Conservation (phyloP, 2,113 vertebrate genomes). For the Nothobranchius kuhntae region DNA sequence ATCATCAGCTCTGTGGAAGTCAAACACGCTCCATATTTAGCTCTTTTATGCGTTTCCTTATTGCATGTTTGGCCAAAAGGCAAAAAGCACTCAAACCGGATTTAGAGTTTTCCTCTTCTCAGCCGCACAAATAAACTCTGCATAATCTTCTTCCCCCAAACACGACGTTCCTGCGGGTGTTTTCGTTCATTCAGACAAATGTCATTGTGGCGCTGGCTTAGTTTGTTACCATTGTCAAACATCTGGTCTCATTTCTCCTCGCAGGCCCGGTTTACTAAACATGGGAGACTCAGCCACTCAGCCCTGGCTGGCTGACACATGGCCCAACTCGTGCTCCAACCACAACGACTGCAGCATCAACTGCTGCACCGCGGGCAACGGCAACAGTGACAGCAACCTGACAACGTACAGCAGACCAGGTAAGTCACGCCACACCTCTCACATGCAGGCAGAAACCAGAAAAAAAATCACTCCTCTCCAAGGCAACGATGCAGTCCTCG, state of each 20-base stretch:
- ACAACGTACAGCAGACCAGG: slow-evolving; percentile 97
- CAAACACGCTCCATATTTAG: slow-evolving; percentile 72
- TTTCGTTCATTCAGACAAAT: slow-evolving; percentile 54
- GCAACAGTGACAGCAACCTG: slow-evolving; percentile 96
- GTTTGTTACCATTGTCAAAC: slow-evolving; percentile 45
- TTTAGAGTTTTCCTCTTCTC: slow-evolving; percentile 52
- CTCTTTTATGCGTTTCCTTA: slow-evolving; percentile 35
- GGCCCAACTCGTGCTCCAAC: slow-evolving; percentile 95
- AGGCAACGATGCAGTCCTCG: slow-evolving; percentile 25
- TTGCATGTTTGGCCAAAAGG: slow-evolving; percentile 38
- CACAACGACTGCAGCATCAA: slow-evolving; percentile 98
- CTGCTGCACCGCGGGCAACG: slow-evolving; percentile 93
- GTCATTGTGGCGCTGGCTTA: slow-evolving; percentile 40
- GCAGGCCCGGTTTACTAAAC: slow-evolving; percentile 95
- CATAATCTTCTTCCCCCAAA: slow-evolving; percentile 63
- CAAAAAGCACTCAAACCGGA: slow-evolving; percentile 59
- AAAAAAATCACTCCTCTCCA: slow-evolving; percentile 29
- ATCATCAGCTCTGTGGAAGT: slow-evolving; percentile 61
- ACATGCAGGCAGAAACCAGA: slow-evolving; percentile 18
- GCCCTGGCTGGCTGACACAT: slow-evolving; percentile 97
- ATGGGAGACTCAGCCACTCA: slow-evolving; percentile 91
- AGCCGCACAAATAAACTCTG: slow-evolving; percentile 55
- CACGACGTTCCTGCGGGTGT: slow-evolving; percentile 49
- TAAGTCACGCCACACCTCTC: slow-evolving; percentile 52
- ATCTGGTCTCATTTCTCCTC: slow-evolving; percentile 27